phyloP scores from a whole-genome alignment of 2,888 invertebrate species.

The Monoplex corrugatus region DNA sequence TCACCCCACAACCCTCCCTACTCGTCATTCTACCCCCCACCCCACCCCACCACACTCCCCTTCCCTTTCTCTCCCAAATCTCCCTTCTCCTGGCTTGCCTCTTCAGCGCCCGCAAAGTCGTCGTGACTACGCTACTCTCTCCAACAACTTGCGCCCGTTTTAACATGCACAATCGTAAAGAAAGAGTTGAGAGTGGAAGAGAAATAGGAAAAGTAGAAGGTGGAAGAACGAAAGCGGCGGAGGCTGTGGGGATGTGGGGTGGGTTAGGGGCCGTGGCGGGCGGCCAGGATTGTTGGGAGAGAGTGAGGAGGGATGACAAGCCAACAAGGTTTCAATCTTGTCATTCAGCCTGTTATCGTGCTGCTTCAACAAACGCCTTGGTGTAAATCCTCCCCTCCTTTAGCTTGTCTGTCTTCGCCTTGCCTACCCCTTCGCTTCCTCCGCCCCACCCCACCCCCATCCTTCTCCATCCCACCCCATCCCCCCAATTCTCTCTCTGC shows the following conservation, averaged over 20 bases:
- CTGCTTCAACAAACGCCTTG: neutral
- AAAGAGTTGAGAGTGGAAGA: neutral
- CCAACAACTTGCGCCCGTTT: neutral
- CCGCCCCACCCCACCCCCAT: too few relatives aligned
- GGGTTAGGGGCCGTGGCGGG: neutral
- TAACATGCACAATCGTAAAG: neutral
- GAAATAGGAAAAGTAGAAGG: neutral
- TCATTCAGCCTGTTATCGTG: neutral
- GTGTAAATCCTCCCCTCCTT: too few relatives aligned
- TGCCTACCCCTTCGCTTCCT: too few relatives aligned
- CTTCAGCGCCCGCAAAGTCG: neutral
- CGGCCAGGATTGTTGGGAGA: neutral
- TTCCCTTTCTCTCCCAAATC: neutral
- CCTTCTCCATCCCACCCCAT: too few relatives aligned
- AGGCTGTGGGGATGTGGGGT: neutral
- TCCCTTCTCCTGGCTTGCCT: neutral
- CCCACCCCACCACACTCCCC: neutral
- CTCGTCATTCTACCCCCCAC: neutral
- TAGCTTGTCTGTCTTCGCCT: too few relatives aligned
- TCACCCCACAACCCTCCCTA: neutral
- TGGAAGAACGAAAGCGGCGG: neutral
- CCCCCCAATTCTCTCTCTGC: too few relatives aligned
- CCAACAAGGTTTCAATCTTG: slow-evolving; percentile 2
- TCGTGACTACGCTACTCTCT: neutral
- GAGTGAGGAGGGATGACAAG: neutral